A percentile compares a stretch with the other conserved stretches of the same genome.
Evolutionary conservation across 2,113 vertebrate species (phyloP).

Genomic region (Xenopus laevis): DNA sequence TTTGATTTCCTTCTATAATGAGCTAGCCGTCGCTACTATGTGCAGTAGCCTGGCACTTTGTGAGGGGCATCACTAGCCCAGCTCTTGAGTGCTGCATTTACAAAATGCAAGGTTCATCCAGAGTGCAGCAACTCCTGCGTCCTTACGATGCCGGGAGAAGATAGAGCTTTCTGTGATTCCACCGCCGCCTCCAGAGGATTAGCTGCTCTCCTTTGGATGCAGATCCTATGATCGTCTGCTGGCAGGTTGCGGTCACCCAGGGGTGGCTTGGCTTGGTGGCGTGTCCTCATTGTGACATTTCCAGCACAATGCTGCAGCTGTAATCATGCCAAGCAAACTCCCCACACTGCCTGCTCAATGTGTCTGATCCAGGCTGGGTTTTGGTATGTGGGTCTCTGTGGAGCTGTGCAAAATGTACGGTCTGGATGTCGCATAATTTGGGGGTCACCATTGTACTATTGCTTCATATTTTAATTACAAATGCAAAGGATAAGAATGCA

Average conservation of each 20-base stretch:
- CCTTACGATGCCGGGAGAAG: conserved; percentile 11
- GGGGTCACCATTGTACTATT: neutral
- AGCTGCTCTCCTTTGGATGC: conserved; percentile 20
- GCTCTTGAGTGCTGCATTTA: conserved; percentile 14
- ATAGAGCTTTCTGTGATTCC: conserved; percentile 8
- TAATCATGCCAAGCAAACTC: conserved; percentile 27
- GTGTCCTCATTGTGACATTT: conserved; percentile 38
- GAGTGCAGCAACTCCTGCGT: conserved; percentile 16
- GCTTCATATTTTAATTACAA: neutral
- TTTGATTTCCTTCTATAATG: neutral
- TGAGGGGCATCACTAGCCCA: neutral
- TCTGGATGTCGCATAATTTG: neutral
- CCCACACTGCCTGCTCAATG: conserved; percentile 31
- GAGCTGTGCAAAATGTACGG: conserved; percentile 39
- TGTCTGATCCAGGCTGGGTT: conserved; percentile 19
- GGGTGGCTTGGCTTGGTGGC: conserved; percentile 39
- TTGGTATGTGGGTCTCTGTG: conserved; percentile 1
- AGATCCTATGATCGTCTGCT: conserved; percentile 10
- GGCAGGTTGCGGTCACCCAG: conserved; percentile 13
- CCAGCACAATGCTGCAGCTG: conserved; percentile 22
- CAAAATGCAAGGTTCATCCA: conserved; percentile 17
- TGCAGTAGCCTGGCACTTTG: neutral
- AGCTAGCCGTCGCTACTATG: neutral
- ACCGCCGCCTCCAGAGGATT: conserved; percentile 5
- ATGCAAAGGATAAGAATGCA: neutral